phyloP scores from a whole-genome alignment of 2,113 vertebrate genomes.

The Odobenus rosmarus region DNA sequence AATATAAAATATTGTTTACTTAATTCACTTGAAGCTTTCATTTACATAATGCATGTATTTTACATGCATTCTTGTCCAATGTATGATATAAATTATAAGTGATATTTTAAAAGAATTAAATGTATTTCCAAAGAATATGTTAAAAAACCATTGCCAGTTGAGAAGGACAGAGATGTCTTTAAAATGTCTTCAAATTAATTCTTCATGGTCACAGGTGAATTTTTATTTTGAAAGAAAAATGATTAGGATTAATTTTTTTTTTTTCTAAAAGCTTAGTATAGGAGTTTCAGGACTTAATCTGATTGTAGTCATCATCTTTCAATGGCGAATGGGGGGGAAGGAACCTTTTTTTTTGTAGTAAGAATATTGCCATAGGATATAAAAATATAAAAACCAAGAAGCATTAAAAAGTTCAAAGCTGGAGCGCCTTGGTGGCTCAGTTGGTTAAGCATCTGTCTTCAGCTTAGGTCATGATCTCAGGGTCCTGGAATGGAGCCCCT shows the following conservation, averaged over 20 bases:
- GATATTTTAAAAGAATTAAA: slow-evolving; percentile 6
- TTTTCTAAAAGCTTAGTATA: not conserved
- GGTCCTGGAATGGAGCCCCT: not conserved
- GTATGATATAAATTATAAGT: not conserved
- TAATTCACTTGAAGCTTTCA: not conserved
- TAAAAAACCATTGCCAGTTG: not conserved
- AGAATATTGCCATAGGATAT: not conserved
- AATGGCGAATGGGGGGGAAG: not conserved
- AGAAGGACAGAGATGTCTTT: not conserved
- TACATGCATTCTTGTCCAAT: not conserved
- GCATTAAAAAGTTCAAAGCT: not conserved
- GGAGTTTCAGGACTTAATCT: not conserved
- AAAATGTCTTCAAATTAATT: not conserved
- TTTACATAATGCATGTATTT: not conserved
- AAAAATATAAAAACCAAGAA: not conserved
- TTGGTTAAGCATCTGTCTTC: not conserved
- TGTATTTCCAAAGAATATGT: not conserved
- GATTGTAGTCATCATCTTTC: not conserved
- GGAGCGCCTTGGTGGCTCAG: no score
- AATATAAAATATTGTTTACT: not conserved
- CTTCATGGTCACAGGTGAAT: not conserved
- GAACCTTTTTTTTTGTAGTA: not conserved
- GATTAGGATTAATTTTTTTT: not conserved
- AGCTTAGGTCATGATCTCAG: not conserved
- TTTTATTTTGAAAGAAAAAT: not conserved